Evolutionary conservation across 2,113 vertebrate species (phyloP).

Genomic region (Tragelaphus scriptus): DNA sequence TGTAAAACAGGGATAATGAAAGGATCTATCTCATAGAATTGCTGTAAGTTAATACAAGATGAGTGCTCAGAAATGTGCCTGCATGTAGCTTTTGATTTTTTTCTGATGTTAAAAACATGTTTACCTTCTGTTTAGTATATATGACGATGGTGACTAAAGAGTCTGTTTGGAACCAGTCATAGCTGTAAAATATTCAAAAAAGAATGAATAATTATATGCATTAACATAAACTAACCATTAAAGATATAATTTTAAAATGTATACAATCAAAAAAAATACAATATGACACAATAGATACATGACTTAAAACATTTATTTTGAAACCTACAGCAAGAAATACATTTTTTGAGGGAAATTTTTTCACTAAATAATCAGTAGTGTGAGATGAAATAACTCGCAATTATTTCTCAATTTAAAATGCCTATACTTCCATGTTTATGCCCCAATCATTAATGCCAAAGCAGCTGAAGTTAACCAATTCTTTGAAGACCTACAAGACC

Average conservation of each 20-base stretch:
- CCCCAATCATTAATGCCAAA: background rate
- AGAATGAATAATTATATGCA: background rate
- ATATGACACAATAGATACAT: background rate
- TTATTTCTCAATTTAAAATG: slow-evolving; percentile 28
- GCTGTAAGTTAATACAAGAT: background rate
- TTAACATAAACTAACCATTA: slow-evolving; percentile 11
- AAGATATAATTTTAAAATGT: background rate
- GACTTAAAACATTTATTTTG: background rate
- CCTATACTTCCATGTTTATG: background rate
- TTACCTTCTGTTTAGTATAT: slow-evolving; percentile 90
- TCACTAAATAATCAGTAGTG: too few species aligned
- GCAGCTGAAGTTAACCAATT: background rate
- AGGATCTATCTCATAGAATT: background rate
- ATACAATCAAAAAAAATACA: background rate
- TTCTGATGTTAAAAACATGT: background rate
- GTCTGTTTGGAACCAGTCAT: slow-evolving; percentile 97
- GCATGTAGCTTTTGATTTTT: background rate
- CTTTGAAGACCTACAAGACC: background rate
- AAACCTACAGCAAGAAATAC: too few species aligned
- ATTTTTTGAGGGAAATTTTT: too few species aligned
- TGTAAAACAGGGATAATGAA: background rate
- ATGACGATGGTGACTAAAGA: slow-evolving; percentile 85
- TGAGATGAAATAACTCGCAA: too few species aligned
- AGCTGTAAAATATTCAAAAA: slow-evolving; percentile 80
- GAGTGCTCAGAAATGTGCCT: background rate